These are phyloP conservation scores for Sebastes flavidus DNA, from an alignment of 2,797 vertebrate genomes.

Conservation along the genomic window DNA sequence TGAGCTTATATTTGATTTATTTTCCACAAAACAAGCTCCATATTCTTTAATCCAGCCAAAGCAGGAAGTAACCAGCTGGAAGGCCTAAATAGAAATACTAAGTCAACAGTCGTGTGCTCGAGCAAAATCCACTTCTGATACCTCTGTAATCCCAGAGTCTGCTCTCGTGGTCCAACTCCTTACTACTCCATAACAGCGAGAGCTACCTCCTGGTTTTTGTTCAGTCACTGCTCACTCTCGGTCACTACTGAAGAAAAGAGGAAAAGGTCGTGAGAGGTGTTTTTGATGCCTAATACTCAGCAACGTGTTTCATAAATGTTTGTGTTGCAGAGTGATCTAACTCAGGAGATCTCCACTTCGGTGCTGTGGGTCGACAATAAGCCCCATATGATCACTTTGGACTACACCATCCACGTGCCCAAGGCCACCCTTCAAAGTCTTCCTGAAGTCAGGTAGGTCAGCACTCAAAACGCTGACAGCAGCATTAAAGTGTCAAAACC, in stretches of 20 bases:
- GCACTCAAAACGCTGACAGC: background rate
- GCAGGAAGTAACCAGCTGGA: slow-evolving; percentile 47
- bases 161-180: slow-evolving; percentile 10
- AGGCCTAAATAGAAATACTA: slow-evolving; percentile 27
- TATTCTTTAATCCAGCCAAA: slow-evolving; percentile 46
- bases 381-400: slow-evolving; percentile 96
- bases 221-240: background rate
- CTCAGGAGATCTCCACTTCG: slow-evolving; percentile 94
- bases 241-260: background rate
- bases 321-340: slow-evolving; percentile 89
- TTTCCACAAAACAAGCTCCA: slow-evolving; percentile 29
- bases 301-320: background rate
- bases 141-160: slow-evolving; percentile 42
- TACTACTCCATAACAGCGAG: background rate
- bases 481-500: background rate
- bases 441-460: slow-evolving; percentile 88
- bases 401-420: slow-evolving; percentile 92
- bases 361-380: slow-evolving; percentile 95
- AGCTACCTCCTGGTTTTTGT: background rate
- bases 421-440: slow-evolving; percentile 54
- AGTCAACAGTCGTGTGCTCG: slow-evolving; percentile 42
- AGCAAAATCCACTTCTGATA: slow-evolving; percentile 46
- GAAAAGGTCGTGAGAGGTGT: background rate
- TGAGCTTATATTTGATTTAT: slow-evolving; percentile 34
- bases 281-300: background rate